Evolutionary conservation across 2,888 invertebrate species (phyloP).

Genomic region (Notocelia uddmanniana): DNA sequence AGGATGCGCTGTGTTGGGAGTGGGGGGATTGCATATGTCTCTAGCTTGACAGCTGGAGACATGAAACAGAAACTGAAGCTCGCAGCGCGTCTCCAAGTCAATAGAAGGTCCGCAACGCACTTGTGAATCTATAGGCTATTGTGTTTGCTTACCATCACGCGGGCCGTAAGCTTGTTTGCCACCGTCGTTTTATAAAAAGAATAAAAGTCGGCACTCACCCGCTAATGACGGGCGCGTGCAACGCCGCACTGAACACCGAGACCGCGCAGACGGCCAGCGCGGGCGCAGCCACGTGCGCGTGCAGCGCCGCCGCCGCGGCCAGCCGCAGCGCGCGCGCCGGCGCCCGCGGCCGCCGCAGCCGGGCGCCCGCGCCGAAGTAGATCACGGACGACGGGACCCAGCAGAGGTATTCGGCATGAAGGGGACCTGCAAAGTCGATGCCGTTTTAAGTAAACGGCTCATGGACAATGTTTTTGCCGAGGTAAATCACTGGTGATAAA

Average conservation of each 20-base stretch:
- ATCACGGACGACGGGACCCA: slow-evolving; percentile 62
- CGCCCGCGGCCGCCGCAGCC: background rate
- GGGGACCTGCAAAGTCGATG: slow-evolving; percentile 55
- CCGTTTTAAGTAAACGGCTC: background rate
- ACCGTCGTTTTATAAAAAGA: no score
- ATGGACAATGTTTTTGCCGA: no score
- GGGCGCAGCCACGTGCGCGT: slow-evolving; percentile 44
- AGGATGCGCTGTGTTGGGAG: no score
- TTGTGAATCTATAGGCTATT: no score
- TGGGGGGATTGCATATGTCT: no score
- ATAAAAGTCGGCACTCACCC: slow-evolving; percentile 59
- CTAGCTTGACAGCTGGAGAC: no score
- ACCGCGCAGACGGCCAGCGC: slow-evolving; percentile 49
- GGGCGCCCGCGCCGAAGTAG: slow-evolving; percentile 57
- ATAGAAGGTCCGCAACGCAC: no score
- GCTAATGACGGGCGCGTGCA: slow-evolving; percentile 54
- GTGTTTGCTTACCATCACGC: no score
- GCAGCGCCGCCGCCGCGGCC: slow-evolving; percentile 51
- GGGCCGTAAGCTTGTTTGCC: no score
- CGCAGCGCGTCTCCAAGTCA: no score
- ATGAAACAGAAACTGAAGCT: no score
- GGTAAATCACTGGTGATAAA: no score
- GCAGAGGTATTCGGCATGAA: slow-evolving; percentile 59
- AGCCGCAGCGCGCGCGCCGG: slow-evolving; percentile 7
- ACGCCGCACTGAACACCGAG: slow-evolving; percentile 45